Base-by-base conservation (phyloP, 2,797 vertebrate genomes). In the Discoglossus pictus region DNA sequence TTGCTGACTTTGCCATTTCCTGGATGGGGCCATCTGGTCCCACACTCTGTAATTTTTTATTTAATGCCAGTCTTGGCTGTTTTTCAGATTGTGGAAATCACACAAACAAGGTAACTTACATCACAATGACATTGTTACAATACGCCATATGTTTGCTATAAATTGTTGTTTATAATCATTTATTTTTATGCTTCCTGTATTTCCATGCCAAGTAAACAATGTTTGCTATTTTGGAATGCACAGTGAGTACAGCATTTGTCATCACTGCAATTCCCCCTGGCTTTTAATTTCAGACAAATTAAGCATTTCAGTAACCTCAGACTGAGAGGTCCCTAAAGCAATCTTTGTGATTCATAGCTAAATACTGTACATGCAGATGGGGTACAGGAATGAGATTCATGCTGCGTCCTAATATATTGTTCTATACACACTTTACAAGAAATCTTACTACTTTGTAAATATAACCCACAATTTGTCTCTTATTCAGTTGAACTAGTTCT, bases 81-180 rank as follows among this genome's bases (percentile, higher is more conserved):
- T 69, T 62, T 62, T 56, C 51, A 48, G 18, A 55, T 62, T 62
- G 50, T 55, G 50, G 20, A 68, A 68, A 55, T 62, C 43, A 62
- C 67, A 54, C 59, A 69, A 62, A 69, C 59, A 62, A 69, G 59
- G 50, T 69, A 62, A 55, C 67, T 69, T 62, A 24, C 51, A 69
- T 69, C 59, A 47, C 59, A 62, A 20, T 62, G 59, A 69, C 59
- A 69, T 40, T 69, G 34, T 62, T 69, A 62, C 43, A 61, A 35
- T 25, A 34, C 23, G 42, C 67, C 67, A 69, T 69, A 69, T 69
- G 67, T 47, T 56, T 62, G 21, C 43, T 69, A 50, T 69, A 69
- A 69, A 69, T 69, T 62, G 31, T 50, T 31, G 27, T 31, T 31
- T 31, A 31, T 31, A 8, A 8, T 31, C 59, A 69, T 62, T 62